Conservation (phyloP, 2,797 vertebrate species). For the Etheostoma perlongum region DNA sequence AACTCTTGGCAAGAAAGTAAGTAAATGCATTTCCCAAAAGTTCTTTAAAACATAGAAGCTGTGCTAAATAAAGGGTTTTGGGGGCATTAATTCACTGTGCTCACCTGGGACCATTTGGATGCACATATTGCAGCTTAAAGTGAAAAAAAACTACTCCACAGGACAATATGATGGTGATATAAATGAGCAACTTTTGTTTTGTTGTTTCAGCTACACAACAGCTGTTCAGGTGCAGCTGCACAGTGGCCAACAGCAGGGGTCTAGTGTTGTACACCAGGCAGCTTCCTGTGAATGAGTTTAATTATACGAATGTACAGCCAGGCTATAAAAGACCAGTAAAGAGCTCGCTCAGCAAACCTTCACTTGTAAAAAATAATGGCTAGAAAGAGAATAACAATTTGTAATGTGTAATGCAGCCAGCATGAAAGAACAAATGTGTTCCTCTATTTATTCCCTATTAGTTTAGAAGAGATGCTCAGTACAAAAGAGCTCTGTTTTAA, state of each 20-base stretch:
- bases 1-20: too few relatives aligned
- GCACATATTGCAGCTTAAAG: too few relatives aligned
- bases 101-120: too few relatives aligned
- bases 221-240: slow-evolving; percentile 23
- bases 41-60: neutral
- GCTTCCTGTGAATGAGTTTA: slow-evolving; percentile 25
- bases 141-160: neutral
- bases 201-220: slow-evolving; percentile 6
- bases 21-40: too few relatives aligned
- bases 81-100: too few relatives aligned
- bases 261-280: slow-evolving; percentile 12
- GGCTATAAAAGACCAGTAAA: slow-evolving; percentile 18
- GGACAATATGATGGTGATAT: neutral
- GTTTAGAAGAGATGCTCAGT: slow-evolving; percentile 2
- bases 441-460: slow-evolving; percentile 24
- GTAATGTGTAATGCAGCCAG: slow-evolving; percentile 36
- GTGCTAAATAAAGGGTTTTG: neutral
- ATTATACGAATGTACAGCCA: slow-evolving; percentile 32
- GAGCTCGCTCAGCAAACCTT: slow-evolving; percentile 34
- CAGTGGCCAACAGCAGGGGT: neutral
- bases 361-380: slow-evolving; percentile 6
- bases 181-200: neutral
- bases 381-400: slow-evolving; percentile 37
- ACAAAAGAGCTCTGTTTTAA: slow-evolving; percentile 8
- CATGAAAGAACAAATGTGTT: slow-evolving; percentile 45